Percentiles rank a stretch among this genome's conserved stretches.
Evolutionary conservation across 2,797 vertebrate genomes (phyloP).

Genomic region (Syndactyla subalaris): DNA sequence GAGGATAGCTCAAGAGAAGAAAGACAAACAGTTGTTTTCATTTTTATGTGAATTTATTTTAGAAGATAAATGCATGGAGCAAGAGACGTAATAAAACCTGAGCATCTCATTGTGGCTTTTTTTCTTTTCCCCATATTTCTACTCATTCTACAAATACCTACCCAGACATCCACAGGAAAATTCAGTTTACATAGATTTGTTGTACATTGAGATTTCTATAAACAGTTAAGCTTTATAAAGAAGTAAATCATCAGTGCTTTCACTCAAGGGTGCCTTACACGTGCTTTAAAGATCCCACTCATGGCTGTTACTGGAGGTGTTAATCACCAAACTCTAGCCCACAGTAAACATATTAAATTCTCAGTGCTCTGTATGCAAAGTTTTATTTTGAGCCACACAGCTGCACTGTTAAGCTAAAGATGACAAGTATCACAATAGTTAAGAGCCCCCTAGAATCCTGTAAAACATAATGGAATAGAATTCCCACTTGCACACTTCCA

Average conservation of each 20-base stretch:
- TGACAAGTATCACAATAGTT: not conserved
- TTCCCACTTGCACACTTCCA: not conserved
- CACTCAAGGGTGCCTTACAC: not conserved
- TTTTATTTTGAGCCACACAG: conserved; percentile 6
- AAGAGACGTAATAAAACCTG: not conserved
- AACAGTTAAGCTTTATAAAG: not conserved
- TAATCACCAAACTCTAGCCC: not conserved
- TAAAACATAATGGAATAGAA: not conserved
- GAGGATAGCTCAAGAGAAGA: not conserved
- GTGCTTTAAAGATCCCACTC: not conserved
- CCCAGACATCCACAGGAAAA: not conserved
- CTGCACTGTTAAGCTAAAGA: not conserved
- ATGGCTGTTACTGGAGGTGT: not conserved
- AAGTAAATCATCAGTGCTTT: not conserved
- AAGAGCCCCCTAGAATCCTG: not conserved
- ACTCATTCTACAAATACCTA: not conserved
- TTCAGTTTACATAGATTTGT: not conserved
- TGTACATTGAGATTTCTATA: not conserved
- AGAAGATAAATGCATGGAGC: not conserved
- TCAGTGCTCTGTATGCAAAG: not conserved
- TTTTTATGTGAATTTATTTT: not conserved
- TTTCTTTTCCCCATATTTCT: accelerated
- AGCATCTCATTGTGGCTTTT: not conserved
- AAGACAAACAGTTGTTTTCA: not conserved
- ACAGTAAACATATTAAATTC: not conserved